Conservation (phyloP, 2,797 vertebrate species). For the Crenichthys baileyi region DNA sequence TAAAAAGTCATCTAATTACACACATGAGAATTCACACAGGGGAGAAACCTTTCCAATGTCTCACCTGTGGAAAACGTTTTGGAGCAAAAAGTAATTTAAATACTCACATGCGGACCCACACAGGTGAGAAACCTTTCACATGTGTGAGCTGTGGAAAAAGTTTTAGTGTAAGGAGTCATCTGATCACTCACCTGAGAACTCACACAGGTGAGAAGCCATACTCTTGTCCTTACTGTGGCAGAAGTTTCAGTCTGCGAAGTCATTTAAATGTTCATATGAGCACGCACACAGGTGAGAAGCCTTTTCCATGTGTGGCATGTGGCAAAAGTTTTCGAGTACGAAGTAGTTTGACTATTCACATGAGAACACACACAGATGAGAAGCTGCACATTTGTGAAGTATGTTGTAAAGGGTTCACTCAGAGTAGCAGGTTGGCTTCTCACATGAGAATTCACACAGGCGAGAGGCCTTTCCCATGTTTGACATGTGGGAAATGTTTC, state of each 20-base stretch:
- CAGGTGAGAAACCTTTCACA: constrained; percentile 3
- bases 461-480: background rate
- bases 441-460: constrained; percentile 9
- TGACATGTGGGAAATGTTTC: constrained; percentile 8
- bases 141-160: constrained; percentile 8
- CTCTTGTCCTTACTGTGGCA: constrained; percentile 7
- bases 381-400: constrained; percentile 5
- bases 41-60: constrained; percentile 12
- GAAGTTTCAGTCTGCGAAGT: constrained; percentile 2
- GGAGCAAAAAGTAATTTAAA: constrained; percentile 5
- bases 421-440: background rate
- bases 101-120: constrained; percentile 13
- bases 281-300: constrained; percentile 5
- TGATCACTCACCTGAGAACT: constrained; percentile 14
- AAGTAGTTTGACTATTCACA: constrained; percentile 8
- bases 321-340: constrained; percentile 8
- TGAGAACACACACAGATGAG: constrained; percentile 10
- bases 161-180: constrained; percentile 8
- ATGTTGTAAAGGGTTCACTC: constrained; percentile 11
- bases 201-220: constrained; percentile 10
- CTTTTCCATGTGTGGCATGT: constrained; percentile 9
- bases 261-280: constrained; percentile 8
- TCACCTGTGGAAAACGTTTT: constrained; percentile 9
- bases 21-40: constrained; percentile 16
- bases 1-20: constrained; percentile 2